Base-by-base conservation (phyloP, 2,113 vertebrate species). In the Prinia subflava region DNA sequence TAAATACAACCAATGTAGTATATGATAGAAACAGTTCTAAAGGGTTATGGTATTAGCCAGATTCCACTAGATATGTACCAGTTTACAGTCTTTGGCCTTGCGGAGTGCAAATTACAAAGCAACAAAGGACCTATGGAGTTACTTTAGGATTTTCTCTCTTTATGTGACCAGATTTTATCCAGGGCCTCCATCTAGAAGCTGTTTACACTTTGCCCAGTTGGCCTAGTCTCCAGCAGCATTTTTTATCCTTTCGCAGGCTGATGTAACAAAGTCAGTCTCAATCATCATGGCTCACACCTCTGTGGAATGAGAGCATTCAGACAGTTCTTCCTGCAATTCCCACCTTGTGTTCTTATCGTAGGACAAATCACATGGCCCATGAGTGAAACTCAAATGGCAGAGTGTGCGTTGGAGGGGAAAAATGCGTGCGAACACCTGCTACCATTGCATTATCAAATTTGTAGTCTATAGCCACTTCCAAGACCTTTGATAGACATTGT, bases 391-490 rank as follows among this genome's bases (percentile, higher is more conserved):
- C 0, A 1, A 44, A 44, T 5, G 14, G 5, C 19, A 30, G 21
- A 49, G 16, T 23, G 7, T 27, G 8, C 2, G 1, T 11, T 41
- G 15, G 12, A 12, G 7, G 9, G 15, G 5, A 5, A 74, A 10
- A 37, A 24, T 0, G 2, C 20, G 33, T 39, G 11, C 1, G 0
- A 60, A 39, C 13, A 23, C 13, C 28, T n/a, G 17, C 4, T 37
- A 23, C 1, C 13, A 30, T 9, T 33, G 8, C 9, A 21, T 21
- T 19, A 71, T 46, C 30, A 42, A 74, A 57, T 55, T 4, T 44
- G 6, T 65, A 59, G 5, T 37, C 28, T 53, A 15, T 8, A 59
- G 13, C 11, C 1, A 2, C 7, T 39, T 79, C 59, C n/a, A 82
- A 60, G 39, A 27, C 28, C 30, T 69, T 63, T 70, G 28, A 37